phyloP scores from a whole-genome alignment of 2,113 vertebrate species.

The Tachuris rubrigastra region DNA sequence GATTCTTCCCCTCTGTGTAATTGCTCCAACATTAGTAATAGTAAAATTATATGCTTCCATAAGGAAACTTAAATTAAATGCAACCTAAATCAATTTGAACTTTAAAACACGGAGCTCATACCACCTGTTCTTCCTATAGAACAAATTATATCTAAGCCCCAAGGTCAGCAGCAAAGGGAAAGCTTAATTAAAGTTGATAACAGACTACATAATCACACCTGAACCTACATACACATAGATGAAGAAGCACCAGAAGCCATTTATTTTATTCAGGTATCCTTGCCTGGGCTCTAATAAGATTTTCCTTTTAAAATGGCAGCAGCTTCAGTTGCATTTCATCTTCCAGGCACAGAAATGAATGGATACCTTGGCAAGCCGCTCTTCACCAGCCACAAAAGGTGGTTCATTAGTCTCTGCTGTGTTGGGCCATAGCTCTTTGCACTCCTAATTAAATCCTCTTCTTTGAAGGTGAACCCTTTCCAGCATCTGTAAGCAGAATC shows the following conservation, averaged over 20 bases:
- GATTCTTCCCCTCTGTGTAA: not conserved
- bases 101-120: not conserved
- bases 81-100: constrained; percentile 24
- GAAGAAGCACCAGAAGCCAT: constrained; percentile 10
- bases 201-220: constrained; percentile 20
- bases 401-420: not conserved
- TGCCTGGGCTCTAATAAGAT: constrained; percentile 12
- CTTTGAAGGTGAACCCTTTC: constrained; percentile 54
- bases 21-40: constrained; percentile 1
- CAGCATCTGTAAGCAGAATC: constrained; percentile 12
- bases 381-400: not conserved
- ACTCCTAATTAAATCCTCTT: constrained; percentile 27
- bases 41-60: constrained; percentile 31
- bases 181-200: constrained; percentile 45
- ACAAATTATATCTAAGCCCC: constrained; percentile 9
- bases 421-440: constrained; percentile 19
- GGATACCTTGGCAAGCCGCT: constrained; percentile 24
- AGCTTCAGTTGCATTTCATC: not conserved
- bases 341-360: not conserved
- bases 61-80: not conserved
- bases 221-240: constrained; percentile 29
- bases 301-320: not conserved
- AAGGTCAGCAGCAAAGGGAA: constrained; percentile 34
- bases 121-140: not conserved
- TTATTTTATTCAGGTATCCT: not conserved